A percentile compares a stretch with the other conserved stretches of the same genome.
phyloP scores from a whole-genome alignment of 2,888 invertebrate genomes.

The Aphelenchoides bicaudatus region DNA sequence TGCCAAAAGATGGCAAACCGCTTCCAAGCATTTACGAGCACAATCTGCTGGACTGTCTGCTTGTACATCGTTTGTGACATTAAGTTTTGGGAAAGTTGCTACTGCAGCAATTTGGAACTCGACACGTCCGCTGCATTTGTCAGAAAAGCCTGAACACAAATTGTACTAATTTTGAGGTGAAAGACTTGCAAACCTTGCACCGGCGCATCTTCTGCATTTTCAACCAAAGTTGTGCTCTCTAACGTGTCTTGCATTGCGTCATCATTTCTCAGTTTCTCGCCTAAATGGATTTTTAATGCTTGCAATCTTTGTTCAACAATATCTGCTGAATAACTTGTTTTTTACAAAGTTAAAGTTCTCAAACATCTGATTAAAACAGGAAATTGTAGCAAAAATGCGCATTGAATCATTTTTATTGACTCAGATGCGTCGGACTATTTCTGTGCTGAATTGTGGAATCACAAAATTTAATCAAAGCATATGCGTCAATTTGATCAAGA shows the following conservation, averaged over 20 bases:
- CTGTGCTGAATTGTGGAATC: no score
- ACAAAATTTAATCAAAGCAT: no score
- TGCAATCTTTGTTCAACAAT: background rate
- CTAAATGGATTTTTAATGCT: conserved; percentile 10
- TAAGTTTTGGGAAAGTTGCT: conserved; percentile 47
- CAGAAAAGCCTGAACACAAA: conserved; percentile 33
- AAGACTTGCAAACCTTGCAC: conserved; percentile 5
- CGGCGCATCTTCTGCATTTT: conserved; percentile 12
- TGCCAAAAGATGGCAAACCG: background rate
- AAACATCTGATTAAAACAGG: no score
- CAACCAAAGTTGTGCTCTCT: background rate
- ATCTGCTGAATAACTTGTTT: background rate
- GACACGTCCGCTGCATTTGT: conserved; percentile 45
- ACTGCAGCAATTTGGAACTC: conserved; percentile 57
- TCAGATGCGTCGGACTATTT: no score
- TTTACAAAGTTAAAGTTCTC: no score
- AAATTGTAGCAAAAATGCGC: no score
- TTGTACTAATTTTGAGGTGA: background rate
- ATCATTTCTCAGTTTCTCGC: conserved; percentile 11
- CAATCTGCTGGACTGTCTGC: conserved; percentile 58
- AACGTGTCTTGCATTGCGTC: conserved; percentile 9
- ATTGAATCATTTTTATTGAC: no score
- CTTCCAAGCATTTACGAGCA: conserved; percentile 55
- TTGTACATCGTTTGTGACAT: conserved; percentile 58
- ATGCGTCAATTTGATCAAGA: no score